These are phyloP conservation scores for Spizaetus ornatus DNA, from an alignment of 2,113 vertebrate species.

Conservation along the genomic window DNA sequence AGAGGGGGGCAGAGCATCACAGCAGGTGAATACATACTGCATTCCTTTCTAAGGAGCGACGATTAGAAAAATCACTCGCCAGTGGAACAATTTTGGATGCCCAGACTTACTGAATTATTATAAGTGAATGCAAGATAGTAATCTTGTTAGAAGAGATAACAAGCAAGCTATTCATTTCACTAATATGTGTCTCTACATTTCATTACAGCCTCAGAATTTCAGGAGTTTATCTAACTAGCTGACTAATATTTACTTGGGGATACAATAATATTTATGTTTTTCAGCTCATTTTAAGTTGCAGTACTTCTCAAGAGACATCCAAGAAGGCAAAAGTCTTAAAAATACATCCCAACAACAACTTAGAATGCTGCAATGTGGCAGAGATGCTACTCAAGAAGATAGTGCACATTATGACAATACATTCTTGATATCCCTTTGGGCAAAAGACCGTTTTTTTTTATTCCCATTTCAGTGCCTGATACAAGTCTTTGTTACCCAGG, in stretches of 20 bases:
- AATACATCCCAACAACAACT: neutral
- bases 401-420: neutral
- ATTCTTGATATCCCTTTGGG: neutral
- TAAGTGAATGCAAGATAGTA: neutral
- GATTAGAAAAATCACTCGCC: neutral
- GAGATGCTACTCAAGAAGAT: neutral
- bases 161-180: neutral
- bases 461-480: neutral
- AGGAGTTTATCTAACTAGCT: neutral
- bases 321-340: neutral
- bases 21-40: neutral
- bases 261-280: neutral
- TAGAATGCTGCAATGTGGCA: neutral
- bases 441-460: neutral
- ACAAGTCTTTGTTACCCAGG: neutral
- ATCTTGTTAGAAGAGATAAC: neutral
- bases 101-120: neutral
- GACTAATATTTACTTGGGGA: neutral
- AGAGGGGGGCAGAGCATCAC: neutral
- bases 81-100: neutral
- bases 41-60: neutral
- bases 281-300: neutral
- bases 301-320: neutral
- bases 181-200: neutral
- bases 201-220: neutral